Evolutionary conservation across 2,797 vertebrate species (phyloP).

Genomic region (Serranus cabrilla): DNA sequence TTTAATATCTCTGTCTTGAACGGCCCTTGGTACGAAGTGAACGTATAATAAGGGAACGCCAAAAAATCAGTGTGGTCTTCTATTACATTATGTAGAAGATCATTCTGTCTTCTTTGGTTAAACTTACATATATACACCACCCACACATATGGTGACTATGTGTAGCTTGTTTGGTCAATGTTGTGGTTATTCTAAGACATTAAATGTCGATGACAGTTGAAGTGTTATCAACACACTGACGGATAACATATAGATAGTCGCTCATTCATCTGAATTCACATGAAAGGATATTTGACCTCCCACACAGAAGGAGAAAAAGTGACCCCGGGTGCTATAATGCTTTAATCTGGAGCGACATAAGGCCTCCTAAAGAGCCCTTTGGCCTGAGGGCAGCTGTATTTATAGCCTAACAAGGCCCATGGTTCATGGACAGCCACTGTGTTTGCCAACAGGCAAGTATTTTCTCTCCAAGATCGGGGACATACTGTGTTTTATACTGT

Average conservation of each 20-base stretch:
- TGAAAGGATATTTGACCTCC: conserved; percentile 15
- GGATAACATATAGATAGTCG: not conserved
- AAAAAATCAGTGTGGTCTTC: not conserved
- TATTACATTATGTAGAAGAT: not conserved
- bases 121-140: too few relatives aligned
- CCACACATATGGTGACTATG: too few relatives aligned
- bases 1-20: too few relatives aligned
- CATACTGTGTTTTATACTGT: conserved; percentile 3
- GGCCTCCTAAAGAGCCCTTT: conserved; percentile 4
- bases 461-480: not conserved
- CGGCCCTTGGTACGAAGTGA: too few relatives aligned
- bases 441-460: conserved; percentile 13
- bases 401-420: conserved; percentile 13
- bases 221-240: not conserved
- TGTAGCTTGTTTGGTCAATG: not conserved
- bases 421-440: conserved; percentile 6
- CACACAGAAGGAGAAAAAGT: conserved; percentile 15
- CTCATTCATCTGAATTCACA: conserved; percentile 20
- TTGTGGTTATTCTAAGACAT: not conserved
- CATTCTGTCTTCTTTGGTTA: not conserved
- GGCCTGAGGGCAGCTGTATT: conserved; percentile 34
- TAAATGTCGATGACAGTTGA: not conserved
- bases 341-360: conserved; percentile 38
- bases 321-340: not conserved
- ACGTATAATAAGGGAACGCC: not conserved